Base-by-base conservation (phyloP, 64 coral and sea anemone genomes). In the Montipora capricornis region DNA sequence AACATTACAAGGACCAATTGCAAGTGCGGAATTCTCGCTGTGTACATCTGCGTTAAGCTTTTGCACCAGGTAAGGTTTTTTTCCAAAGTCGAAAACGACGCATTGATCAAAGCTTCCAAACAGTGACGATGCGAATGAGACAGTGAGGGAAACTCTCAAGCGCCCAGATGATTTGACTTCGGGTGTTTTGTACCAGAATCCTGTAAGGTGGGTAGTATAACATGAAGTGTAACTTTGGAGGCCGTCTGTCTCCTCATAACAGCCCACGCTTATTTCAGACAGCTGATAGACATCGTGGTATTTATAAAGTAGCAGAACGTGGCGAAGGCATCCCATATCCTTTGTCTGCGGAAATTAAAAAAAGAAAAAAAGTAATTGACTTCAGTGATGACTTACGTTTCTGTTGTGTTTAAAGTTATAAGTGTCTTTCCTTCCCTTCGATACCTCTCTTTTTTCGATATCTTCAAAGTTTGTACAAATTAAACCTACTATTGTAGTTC, bases 1-100 rank as follows among this genome's bases (percentile, higher is more conserved):
- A 8, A 2, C 46, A 86, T 69, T 44, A 26, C 26, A 26, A 26
- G 26, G 26, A 26, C 26, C 26, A 71, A 86, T 86, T 16, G 62
- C 20, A 59, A 49, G 45, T 8, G 64, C 20, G 15, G 10, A 22
- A 5, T 47, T 49, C 1, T 49, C 62, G 47, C 82, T 26, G 15
- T 49, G 44, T 51, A 93, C 68, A 79, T 97, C 95, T 2, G 94
- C 76, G 48, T 88, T 97, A 26, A 97, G 87, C 5, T 48, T 93
- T 76, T 97, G 68, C 37, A 94, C 81, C 1, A 97, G 83, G 22
- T 66, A 88, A 0, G 82, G 57, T 46, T 88, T 74, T 14, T 47
- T 87, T 16, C 89, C 92, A 85, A 97, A 97, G 58, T 97, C 93
- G 45, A 97, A 94, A 77, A 97, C 48, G 29, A 97, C 52, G 67